phyloP scores from a whole-genome alignment of 2,797 vertebrate genomes.

The Enteromius afrohamiltoni region DNA sequence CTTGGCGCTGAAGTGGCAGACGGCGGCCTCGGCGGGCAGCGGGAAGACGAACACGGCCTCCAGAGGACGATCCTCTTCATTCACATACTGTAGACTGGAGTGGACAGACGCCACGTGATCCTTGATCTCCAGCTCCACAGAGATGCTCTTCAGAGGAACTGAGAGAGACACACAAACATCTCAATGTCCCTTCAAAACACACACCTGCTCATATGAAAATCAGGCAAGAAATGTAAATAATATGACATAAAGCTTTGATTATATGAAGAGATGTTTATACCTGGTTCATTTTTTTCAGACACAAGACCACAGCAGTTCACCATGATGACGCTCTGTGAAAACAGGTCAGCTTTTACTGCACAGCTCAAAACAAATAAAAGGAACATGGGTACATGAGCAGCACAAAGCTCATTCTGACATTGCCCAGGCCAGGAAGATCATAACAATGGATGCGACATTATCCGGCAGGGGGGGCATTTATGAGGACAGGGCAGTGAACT shows the following conservation, averaged over 20 bases:
- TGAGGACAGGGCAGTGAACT: background rate
- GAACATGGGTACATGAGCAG: background rate
- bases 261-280: constrained; percentile 50
- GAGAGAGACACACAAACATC: constrained; percentile 2
- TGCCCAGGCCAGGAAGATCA: background rate
- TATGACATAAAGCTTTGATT: background rate
- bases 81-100: constrained; percentile 81
- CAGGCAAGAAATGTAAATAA: background rate
- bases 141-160: constrained; percentile 84
- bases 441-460: background rate
- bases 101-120: constrained; percentile 82
- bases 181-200: too few relatives aligned
- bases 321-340: constrained; percentile 51
- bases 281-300: constrained; percentile 59
- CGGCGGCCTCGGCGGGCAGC: constrained; percentile 81
- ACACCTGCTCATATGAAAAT: background rate
- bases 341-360: background rate
- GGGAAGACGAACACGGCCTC: constrained; percentile 85
- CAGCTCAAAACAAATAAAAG: too few relatives aligned
- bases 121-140: constrained; percentile 75
- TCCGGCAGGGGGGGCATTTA: background rate
- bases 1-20: constrained; percentile 82
- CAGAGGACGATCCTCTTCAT: constrained; percentile 76
- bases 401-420: too few relatives aligned
- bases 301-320: constrained; percentile 65